Base-by-base conservation (phyloP, 2,888 invertebrate genomes). In the Sinopyrophorus schimmeli region DNA sequence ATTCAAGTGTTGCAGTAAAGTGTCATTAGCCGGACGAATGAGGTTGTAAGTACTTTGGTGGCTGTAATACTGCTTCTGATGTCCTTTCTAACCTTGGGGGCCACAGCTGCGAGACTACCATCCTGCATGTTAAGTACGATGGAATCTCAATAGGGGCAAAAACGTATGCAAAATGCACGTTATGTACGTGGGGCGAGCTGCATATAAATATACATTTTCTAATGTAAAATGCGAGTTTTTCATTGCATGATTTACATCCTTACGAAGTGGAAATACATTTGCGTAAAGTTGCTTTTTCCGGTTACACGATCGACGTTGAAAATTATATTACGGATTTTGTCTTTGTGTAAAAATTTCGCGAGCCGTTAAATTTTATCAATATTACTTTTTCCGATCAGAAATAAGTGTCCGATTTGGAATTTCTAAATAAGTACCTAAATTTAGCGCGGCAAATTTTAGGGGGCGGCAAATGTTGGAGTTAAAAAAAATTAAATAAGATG, bases 61-160 rank as follows among this genome's bases (percentile, higher is more conserved):
- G 44, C 53, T 47, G 35, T 53, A 47, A 49, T 32, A 40, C 27
- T 46, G 37, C 31, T 31, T 16, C 48, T 35, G 44, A 52, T 52
- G 51, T 47, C 52, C 48, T 47, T 35, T 38, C 34, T 42, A 52
- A 32, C 53, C 47, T 42, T 41, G 39, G 38, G 28, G 38, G 53
- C 34, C 53, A 31, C 55, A 53, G 55, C 53, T 55, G 55, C 49
- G 32, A 9, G 41, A 10, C 16, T 40, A 40, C 42, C 26, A 41
- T 42, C 40, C 47, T 47, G 55, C 46, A 55, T 55, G 53, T 37
- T 50, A 55, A 55, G 48, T 53, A 49, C 43, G 27, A 12, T 20
- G 20, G 34, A 51, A 40, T 47, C 28, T 39, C 31, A 50, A 38
- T 44, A 38, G 41, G 46, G 53, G 41, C 21, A 21, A 43, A 31